A percentile compares a stretch with the other conserved stretches of the same genome.
These are phyloP conservation scores for Cephus rjabovi DNA, from an alignment of 2,888 invertebrate genomes.

Conservation along the genomic window DNA sequence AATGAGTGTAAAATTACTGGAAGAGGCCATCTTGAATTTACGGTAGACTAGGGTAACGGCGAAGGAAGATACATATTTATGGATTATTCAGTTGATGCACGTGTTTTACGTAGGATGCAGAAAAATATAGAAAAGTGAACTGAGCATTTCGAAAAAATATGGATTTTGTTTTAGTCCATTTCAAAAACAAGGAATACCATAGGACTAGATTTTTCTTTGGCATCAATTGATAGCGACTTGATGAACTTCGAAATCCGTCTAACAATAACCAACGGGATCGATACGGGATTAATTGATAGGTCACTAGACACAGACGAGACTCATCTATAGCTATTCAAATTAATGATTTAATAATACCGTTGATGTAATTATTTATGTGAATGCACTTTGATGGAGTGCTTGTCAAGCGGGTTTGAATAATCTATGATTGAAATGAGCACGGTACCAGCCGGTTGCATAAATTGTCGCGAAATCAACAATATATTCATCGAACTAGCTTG, in stretches of 20 bases:
- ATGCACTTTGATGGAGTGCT: slow-evolving; percentile 54
- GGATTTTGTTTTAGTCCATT: background rate
- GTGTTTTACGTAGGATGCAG: too few species aligned
- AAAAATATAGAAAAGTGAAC: background rate
- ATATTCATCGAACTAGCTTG: slow-evolving; percentile 46
- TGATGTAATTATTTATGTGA: slow-evolving; percentile 59
- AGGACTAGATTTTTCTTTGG: background rate
- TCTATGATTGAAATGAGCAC: slow-evolving; percentile 54
- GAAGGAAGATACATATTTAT: too few species aligned
- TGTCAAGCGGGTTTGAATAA: slow-evolving; percentile 52
- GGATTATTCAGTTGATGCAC: too few species aligned
- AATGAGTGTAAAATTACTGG: background rate
- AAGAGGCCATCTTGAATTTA: background rate
- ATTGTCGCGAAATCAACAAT: slow-evolving; percentile 58
- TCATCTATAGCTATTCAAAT: slow-evolving; percentile 27
- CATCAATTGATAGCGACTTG: background rate
- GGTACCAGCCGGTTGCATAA: slow-evolving; percentile 41
- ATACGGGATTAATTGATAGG: background rate
- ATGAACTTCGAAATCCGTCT: background rate
- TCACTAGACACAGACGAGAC: background rate
- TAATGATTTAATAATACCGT: slow-evolving; percentile 51
- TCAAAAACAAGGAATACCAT: background rate
- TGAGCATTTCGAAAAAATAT: background rate
- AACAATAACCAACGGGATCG: background rate
- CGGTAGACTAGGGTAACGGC: background rate